A percentile compares a stretch with the other conserved stretches of the same genome.
phyloP scores from a whole-genome alignment of 2,113 vertebrate genomes.

The Chloebia gouldiae region DNA sequence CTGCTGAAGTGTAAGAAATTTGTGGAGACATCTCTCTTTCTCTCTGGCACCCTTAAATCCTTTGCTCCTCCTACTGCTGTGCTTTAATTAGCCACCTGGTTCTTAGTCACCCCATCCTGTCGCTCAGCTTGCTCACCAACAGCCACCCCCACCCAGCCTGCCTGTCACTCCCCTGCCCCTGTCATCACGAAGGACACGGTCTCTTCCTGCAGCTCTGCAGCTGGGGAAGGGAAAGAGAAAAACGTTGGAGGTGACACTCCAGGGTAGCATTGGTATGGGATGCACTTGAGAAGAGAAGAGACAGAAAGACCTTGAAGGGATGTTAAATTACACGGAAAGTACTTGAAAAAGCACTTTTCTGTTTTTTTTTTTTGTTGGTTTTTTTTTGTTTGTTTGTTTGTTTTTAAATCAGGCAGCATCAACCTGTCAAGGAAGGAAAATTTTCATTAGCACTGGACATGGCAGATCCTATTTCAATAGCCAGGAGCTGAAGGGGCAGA shows the following conservation, averaged over 20 bases:
- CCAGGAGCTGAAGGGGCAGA: not conserved
- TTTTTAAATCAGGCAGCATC: not conserved
- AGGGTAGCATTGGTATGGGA: not conserved
- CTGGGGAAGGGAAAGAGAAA: not conserved
- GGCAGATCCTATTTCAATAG: constrained; percentile 5
- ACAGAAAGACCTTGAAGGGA: not conserved
- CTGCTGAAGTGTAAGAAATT: constrained; percentile 4
- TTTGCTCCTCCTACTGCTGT: constrained; percentile 50
- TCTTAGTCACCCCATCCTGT: constrained; percentile 54
- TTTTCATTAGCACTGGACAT: not conserved
- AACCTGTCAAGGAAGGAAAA: not conserved
- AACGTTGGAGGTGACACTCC: not conserved
- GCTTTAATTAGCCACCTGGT: constrained; percentile 60
- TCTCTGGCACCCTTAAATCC: constrained; percentile 51
- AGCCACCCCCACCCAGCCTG: constrained; percentile 43
- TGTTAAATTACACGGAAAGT: not conserved
- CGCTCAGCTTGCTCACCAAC: constrained; percentile 45
- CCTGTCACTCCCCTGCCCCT: constrained; percentile 31
- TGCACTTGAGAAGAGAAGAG: not conserved
- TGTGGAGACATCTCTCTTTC: not conserved
- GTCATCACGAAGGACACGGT: not conserved
- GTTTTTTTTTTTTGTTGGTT: no score
- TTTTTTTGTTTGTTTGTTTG: no score
- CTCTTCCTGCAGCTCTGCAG: not conserved
- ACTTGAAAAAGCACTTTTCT: not conserved